Evolutionary conservation across 2,888 invertebrate species (phyloP), one percentile per base, ranked within the genome.

Genomic region (Alentia gelatinosa): DNA sequence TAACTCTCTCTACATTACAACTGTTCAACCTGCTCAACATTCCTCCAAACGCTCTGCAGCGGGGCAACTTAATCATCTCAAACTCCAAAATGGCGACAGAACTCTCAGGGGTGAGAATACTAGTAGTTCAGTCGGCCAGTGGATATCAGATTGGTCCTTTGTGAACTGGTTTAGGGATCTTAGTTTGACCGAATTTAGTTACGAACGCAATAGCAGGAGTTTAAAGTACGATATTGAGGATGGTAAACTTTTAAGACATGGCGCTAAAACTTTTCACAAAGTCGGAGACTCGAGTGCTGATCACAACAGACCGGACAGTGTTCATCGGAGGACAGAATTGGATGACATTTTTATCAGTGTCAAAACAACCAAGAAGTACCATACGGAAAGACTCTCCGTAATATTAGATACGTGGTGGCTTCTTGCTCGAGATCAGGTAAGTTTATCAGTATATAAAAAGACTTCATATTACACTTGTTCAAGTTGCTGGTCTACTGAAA

Each of bases 281-380:
- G 63, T 12, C 5, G 9, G 5, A 12, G 15, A n/a, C 26, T n/a
- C 63, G 5, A 9, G 9, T 47, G 47, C 19, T 9, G 47, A 47
- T 47, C 47, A 47, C 47, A 79, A 30, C 19, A 7, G 7, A 33
- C 35, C 79, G 35, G 79, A 33, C 15, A 7, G 15, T 7, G 35
- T 4, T 7, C 35, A 39, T n/a, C 39, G 86, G 19, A 7, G 15
- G 40, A 86, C 86, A n/a, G 19, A 89, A 35, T 40, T 89, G 37
- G n/a, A 37, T 42, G 90, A 90, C 40, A 40, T 90, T n/a, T 90
- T 79, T 35, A 75, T 90, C 75, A 90, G 90, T 90, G 90, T 90
- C 42, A 90, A 90, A 90, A 90, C 90, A 7, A 42, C 90, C 12
- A 40, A 90, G 42, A 79, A 26, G 30, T 90, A 33, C 90, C 90